Conservation (phyloP, 2,797 vertebrate genomes). For the Astyanax mexicanus region DNA sequence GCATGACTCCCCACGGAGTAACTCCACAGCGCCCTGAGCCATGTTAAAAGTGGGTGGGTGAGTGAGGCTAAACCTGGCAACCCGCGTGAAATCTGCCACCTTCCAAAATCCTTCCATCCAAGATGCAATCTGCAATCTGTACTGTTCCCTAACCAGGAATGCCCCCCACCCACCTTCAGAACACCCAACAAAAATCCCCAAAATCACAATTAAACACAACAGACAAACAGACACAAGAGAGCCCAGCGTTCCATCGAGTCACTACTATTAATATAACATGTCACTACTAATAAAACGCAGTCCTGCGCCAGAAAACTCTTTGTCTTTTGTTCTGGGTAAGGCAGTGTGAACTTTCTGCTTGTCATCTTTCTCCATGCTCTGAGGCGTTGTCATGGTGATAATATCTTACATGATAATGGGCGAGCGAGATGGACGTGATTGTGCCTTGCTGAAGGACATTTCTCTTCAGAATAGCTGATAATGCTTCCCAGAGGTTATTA, state of each 20-base stretch:
- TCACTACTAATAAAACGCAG: conserved; percentile 17
- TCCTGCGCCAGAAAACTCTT: conserved; percentile 4
- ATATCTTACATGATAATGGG: conserved; percentile 55
- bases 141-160: conserved; percentile 19
- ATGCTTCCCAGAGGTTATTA: conserved; percentile 37
- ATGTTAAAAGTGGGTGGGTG: conserved; percentile 71
- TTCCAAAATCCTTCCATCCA: conserved; percentile 67
- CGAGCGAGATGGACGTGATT: conserved; percentile 49
- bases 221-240: conserved; percentile 14
- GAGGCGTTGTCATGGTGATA: conserved; percentile 52
- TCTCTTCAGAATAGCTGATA: conserved; percentile 17
- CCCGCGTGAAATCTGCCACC: conserved; percentile 68
- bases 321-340: conserved; percentile 46
- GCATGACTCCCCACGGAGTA: conserved; percentile 67
- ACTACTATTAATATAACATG: conserved; percentile 20
- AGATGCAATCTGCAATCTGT: conserved; percentile 48
- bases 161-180: no score
- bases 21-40: conserved; percentile 69
- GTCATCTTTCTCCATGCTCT: conserved; percentile 50
- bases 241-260: conserved; percentile 11
- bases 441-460: conserved; percentile 49
- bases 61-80: conserved; percentile 80
- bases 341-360: conserved; percentile 37
- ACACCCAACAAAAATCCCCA: no score
- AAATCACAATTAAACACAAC: no score